Percentiles rank a stretch among this genome's conserved stretches.
Evolutionary conservation across 1,140 invertebrate species (phyloP).

Genomic region (Rhagoletis zephyria): DNA sequence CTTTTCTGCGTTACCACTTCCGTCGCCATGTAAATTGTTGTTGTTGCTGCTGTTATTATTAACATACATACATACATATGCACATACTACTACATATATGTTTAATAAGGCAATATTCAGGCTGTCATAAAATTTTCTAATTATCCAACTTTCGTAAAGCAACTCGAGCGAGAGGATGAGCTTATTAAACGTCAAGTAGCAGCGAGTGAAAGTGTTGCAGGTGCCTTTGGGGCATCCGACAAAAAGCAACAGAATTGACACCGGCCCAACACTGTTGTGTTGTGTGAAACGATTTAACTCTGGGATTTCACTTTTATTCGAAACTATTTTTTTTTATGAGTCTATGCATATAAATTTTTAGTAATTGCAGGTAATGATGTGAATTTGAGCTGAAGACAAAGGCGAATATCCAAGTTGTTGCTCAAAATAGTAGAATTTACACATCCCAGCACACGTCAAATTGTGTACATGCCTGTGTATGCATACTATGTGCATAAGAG

Average conservation of each 20-base stretch:
- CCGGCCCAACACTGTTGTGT: neutral
- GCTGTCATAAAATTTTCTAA: slow-evolving; percentile 71
- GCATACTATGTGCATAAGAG: neutral
- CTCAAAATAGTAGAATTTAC: neutral
- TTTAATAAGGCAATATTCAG: slow-evolving; percentile 61
- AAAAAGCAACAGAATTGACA: neutral
- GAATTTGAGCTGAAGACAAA: slow-evolving; percentile 2
- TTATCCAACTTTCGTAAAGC: slow-evolving; percentile 60
- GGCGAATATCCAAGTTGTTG: neutral
- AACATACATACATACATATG: neutral
- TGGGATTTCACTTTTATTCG: slow-evolving; percentile 23
- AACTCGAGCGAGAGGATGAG: neutral
- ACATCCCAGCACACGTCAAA: neutral
- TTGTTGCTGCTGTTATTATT: neutral
- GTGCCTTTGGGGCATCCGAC: neutral
- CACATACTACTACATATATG: neutral
- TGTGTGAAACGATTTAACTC: neutral
- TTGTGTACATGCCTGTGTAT: neutral
- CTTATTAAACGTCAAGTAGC: neutral
- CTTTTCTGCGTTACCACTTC: slow-evolving; percentile 54
- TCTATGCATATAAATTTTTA: slow-evolving; percentile 19
- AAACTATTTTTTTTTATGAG: slow-evolving; percentile 26
- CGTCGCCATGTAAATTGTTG: neutral
- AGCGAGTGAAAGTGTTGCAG: slow-evolving; percentile 15
- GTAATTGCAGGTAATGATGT: slow-evolving; percentile 39